Conservation (phyloP, 2,888 invertebrate genomes). For the Selenia dentaria region DNA sequence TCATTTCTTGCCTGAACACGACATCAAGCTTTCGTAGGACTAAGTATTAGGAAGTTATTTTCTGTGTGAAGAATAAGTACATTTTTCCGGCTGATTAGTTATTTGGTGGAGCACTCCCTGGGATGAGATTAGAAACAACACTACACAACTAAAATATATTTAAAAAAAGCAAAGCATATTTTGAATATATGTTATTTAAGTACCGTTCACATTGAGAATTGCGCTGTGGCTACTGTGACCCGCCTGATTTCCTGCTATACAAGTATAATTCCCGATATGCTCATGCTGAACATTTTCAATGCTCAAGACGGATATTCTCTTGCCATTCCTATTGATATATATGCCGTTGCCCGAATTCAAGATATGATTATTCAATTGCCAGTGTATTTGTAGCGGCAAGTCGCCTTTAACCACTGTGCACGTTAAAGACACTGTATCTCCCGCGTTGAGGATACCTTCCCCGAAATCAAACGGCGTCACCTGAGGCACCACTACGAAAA, state of each 20-base stretch:
- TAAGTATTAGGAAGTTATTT: no score
- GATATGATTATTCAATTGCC: slow-evolving; percentile 87
- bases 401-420: slow-evolving; percentile 91
- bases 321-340: slow-evolving; percentile 84
- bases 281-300: slow-evolving; percentile 85
- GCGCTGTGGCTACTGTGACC: slow-evolving; percentile 87
- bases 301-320: slow-evolving; percentile 88
- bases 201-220: slow-evolving; percentile 89
- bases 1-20: no score
- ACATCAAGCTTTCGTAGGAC: no score
- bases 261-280: slow-evolving; percentile 87
- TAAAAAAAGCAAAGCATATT: slow-evolving; percentile 49
- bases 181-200: slow-evolving; percentile 35
- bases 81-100: neutral
- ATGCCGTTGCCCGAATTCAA: slow-evolving; percentile 83
- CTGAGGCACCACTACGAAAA: slow-evolving; percentile 88
- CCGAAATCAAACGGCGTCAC: slow-evolving; percentile 92
- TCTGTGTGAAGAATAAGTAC: no score
- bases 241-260: slow-evolving; percentile 87
- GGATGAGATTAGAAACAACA: slow-evolving; percentile 19
- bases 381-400: slow-evolving; percentile 87
- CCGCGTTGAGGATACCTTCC: slow-evolving; percentile 88
- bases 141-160: slow-evolving; percentile 35
- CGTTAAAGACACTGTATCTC: slow-evolving; percentile 88
- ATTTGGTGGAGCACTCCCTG: slow-evolving; percentile 3